phyloP scores from a whole-genome alignment of 2,888 invertebrate genomes.

The Caenorhabditis doughertyi region DNA sequence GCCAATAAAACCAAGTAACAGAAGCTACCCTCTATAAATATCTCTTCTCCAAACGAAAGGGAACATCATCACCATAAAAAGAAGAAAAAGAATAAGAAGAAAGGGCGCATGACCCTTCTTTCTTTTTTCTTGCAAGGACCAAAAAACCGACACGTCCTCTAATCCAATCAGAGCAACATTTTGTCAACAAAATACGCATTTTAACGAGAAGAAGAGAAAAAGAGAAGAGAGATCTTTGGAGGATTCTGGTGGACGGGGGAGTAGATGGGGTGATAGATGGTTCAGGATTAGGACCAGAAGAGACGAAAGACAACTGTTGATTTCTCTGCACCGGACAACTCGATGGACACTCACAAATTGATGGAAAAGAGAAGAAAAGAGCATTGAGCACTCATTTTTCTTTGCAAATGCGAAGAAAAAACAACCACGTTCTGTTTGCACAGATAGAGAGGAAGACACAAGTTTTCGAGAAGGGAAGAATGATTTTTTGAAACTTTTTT shows the following conservation, averaged over 20 bases:
- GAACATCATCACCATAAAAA: background rate
- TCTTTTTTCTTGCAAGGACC: conserved; percentile 10
- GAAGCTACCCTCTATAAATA: conserved; percentile 30
- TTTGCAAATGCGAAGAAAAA: conserved; percentile 2
- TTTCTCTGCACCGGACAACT: too few relatives aligned
- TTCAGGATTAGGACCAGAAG: too few relatives aligned
- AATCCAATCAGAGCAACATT: conserved; percentile 35
- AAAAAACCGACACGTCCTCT: conserved; percentile 1
- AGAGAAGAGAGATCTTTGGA: background rate
- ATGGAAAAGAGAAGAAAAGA: background rate
- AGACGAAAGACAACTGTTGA: too few relatives aligned
- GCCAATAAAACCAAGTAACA: background rate
- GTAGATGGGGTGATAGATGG: too few relatives aligned
- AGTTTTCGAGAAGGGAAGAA: background rate
- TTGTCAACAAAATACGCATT: background rate
- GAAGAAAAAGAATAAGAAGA: background rate
- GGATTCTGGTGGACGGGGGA: too few relatives aligned
- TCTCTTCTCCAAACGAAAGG: background rate
- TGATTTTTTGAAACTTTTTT: conserved; percentile 30
- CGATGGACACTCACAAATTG: too few relatives aligned
- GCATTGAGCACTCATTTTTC: conserved; percentile 42
- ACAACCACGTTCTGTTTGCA: conserved; percentile 47
- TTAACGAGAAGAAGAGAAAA: background rate
- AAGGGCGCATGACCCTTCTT: conserved; percentile 21
- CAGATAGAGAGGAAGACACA: conserved; percentile 17